Evolutionary conservation across 2,888 invertebrate genomes (phyloP), one percentile per base, ranked within the genome.

Genomic region (Automeris io): DNA sequence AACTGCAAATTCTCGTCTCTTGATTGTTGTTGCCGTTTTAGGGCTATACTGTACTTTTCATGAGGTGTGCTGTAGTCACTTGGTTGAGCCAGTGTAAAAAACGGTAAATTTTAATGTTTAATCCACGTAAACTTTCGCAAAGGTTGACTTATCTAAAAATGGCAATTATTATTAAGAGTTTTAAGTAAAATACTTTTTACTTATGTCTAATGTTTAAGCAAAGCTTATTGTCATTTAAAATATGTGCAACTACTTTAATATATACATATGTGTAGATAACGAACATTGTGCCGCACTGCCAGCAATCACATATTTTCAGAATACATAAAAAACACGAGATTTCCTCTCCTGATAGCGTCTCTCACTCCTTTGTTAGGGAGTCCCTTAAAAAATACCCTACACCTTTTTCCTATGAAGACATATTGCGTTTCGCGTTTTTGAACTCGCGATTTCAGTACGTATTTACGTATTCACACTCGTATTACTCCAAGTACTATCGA

Each of bases 381-480:
- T 60, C 69, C 66, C 70, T 67, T 68, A 76, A 70, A 79, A 80
- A 72, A 80, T 76, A 82, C 72, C 76, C 72, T 71, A 75, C 76
- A 75, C 77, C 73, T 69, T 61, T 61, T 61, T 55, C 62, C 70
- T 69, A 83, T 81, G 76, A 83, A 85, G 85, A 83, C 85, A 85
- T 83, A 85, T 83, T 82, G 76, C 83, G 79, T 81, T 83, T 81
- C 82, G 78, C 81, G 81, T 83, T 85, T 83, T 85, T 83, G 82
- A 83, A 81, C 74, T 80, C 81, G 78, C 83, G 80, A 79, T 79
- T 78, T 78, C 79, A 69, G 71, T 71, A 71, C 71, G 78, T 85
- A 85, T 85, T 83, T 85, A 82, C 83, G 78, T 83, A 85, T 83
- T 83, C 83, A 82, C 83, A 81, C 80, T 82, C 79, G 75, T 81